Percentiles rank a stretch among this genome's conserved stretches.
Evolutionary conservation across 2,888 invertebrate genomes (phyloP).

Genomic region (Sarcophaga subvicina): DNA sequence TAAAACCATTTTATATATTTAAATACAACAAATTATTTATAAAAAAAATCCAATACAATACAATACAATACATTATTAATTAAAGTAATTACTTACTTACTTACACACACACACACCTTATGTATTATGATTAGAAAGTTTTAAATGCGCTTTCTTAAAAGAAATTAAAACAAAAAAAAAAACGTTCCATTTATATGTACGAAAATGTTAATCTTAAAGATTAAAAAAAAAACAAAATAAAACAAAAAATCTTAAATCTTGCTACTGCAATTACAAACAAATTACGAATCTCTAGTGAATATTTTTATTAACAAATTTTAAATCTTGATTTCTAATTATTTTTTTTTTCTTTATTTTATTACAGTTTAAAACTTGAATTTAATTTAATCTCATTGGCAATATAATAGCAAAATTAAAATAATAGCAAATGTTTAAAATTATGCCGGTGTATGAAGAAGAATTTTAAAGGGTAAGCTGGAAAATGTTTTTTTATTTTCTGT

Average conservation of each 20-base stretch:
- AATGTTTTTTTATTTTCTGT: too few relatives aligned
- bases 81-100: slow-evolving; percentile 40
- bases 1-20: not conserved
- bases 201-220: slow-evolving; percentile 61
- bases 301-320: not conserved
- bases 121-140: slow-evolving; percentile 64
- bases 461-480: too few relatives aligned
- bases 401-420: too few relatives aligned
- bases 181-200: slow-evolving; percentile 67
- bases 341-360: slow-evolving; percentile 20
- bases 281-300: slow-evolving; percentile 17
- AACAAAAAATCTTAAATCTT: slow-evolving; percentile 46
- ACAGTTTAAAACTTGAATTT: not conserved
- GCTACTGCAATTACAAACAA: slow-evolving; percentile 48
- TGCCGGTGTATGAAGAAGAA: too few relatives aligned
- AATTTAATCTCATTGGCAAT: too few relatives aligned
- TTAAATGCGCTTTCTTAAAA: slow-evolving; percentile 46
- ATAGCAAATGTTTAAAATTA: too few relatives aligned
- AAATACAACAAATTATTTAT: slow-evolving; percentile 36
- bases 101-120: slow-evolving; percentile 15
- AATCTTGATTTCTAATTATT: not conserved
- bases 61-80: slow-evolving; percentile 34
- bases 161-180: slow-evolving; percentile 16
- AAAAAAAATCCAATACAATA: too few relatives aligned
- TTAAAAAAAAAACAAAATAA: slow-evolving; percentile 43